Evolutionary conservation across 2,797 vertebrate genomes (phyloP), one percentile per base, ranked within the genome.

Genomic region (Coluber constrictor): DNA sequence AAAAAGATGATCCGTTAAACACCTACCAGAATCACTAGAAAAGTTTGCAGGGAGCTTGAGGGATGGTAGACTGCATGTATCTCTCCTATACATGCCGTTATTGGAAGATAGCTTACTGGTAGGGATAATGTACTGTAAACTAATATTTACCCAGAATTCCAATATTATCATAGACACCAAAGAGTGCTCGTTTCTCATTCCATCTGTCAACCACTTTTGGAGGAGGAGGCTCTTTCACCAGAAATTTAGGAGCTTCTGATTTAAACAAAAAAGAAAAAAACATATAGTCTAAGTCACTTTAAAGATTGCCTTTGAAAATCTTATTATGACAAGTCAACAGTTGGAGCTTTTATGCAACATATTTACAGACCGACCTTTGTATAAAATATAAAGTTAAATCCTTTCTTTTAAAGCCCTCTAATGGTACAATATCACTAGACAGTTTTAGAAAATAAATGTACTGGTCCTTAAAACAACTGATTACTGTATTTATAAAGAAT

Each of bases 121-220:
- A 57, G 8, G 27, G 47, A n/a, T 16, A 47, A 47, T 63, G 7
- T 29, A 25, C 10, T 59, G 25, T 43, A 32, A 3, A 27, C 29
- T 20, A 29, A 59, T n/a, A 60, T 97, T 96, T 95, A 99, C 99
- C 99, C 92, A 99, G 96, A 93, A 99, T 99, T 15, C 99, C 99
- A 7, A 99, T 98, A 96, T 99, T 99, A 95, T 99, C 99, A 93
- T 99, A 99, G 27, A 99, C 97, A 2, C 99, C 99, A 90, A 98
- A 99, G 97, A 99, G 97, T 94, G 97, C 98, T 92, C 98, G 98
- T 95, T 99, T 99, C 96, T 99, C 97, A 0, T 98, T 98, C 99
- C 99, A 99, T 70, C 99, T 97, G 96, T 99, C 99, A 90, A 98
- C 98, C 18, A 93, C 95, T 96, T 98, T 98, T 74, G 96, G 93